phyloP scores from a whole-genome alignment of 2,797 vertebrate species.

The Novumbra hubbsi region DNA sequence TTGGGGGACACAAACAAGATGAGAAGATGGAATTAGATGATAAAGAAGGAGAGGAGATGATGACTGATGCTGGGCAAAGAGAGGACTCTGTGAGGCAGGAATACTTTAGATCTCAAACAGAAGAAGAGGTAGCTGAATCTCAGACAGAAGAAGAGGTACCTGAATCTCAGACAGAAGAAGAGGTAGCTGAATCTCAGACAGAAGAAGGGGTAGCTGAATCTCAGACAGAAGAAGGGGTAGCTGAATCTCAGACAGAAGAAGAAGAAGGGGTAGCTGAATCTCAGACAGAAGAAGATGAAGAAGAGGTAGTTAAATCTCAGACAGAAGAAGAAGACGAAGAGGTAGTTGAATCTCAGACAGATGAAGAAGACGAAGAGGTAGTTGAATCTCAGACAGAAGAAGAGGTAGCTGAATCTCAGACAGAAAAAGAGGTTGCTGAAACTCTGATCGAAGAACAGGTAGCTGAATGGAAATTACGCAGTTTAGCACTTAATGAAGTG shows the following conservation, averaged over 20 bases:
- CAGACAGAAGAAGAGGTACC: conserved; percentile 18
- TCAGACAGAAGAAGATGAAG: conserved; percentile 31
- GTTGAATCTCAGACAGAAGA: conserved; percentile 11
- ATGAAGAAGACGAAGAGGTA: not conserved
- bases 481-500: conserved; percentile 20
- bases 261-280: not conserved
- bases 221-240: conserved; percentile 16
- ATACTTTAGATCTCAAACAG: not conserved
- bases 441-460: conserved; percentile 10
- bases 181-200: not conserved
- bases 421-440: conserved; percentile 15
- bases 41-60: not conserved
- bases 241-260: conserved; percentile 1
- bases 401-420: not conserved
- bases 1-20: not conserved
- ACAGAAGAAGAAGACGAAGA: conserved; percentile 14
- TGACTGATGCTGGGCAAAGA: conserved; percentile 1
- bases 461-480: not conserved
- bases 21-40: not conserved
- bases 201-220: not conserved
- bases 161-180: not conserved
- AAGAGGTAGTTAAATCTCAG: conserved; percentile 23
- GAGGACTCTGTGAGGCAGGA: not conserved
- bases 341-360: not conserved
- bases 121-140: conserved; percentile 1